These are phyloP conservation scores for Drosophila eugracilis DNA, from an alignment of 1,140 invertebrate genomes.

Conservation along the genomic window DNA sequence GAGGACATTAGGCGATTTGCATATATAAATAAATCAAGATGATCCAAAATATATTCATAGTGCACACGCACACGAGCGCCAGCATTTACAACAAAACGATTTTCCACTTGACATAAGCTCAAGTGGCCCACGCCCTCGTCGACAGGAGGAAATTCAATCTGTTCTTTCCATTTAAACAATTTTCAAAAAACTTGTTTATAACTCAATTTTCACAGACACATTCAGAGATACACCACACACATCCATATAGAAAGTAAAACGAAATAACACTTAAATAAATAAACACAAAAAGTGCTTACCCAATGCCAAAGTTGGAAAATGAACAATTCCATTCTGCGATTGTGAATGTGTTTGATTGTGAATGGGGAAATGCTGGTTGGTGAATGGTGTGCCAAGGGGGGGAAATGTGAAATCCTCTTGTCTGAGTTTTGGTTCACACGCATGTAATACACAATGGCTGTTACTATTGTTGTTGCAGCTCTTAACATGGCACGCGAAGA, in stretches of 20 bases:
- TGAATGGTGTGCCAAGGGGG: background rate
- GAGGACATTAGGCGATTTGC: conserved; percentile 61
- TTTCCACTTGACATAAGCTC: conserved; percentile 82
- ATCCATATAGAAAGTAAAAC: conserved; percentile 30
- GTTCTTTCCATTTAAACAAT: conserved; percentile 82
- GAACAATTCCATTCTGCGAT: conserved; percentile 66
- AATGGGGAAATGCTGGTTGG: conserved; percentile 30
- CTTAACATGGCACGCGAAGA: conserved; percentile 80
- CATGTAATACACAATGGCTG: conserved; percentile 70
- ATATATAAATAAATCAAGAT: conserved; percentile 76
- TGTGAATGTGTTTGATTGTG: conserved; percentile 54
- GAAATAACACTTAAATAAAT: conserved; percentile 83
- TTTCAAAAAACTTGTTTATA: conserved; percentile 82
- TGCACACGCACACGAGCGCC: conserved; percentile 35
- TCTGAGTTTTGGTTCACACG: conserved; percentile 70
- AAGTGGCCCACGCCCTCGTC: conserved; percentile 67
- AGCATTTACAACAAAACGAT: conserved; percentile 71
- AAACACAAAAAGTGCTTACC: conserved; percentile 72
- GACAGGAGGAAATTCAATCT: conserved; percentile 71
- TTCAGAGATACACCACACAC: conserved; percentile 16
- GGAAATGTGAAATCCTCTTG: conserved; percentile 36
- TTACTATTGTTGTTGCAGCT: conserved; percentile 66
- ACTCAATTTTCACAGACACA: conserved; percentile 70
- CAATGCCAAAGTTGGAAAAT: conserved; percentile 60
- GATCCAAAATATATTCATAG: conserved; percentile 79